Conservation (phyloP, 2,797 vertebrate species). For the Rhinichthys osculus region DNA sequence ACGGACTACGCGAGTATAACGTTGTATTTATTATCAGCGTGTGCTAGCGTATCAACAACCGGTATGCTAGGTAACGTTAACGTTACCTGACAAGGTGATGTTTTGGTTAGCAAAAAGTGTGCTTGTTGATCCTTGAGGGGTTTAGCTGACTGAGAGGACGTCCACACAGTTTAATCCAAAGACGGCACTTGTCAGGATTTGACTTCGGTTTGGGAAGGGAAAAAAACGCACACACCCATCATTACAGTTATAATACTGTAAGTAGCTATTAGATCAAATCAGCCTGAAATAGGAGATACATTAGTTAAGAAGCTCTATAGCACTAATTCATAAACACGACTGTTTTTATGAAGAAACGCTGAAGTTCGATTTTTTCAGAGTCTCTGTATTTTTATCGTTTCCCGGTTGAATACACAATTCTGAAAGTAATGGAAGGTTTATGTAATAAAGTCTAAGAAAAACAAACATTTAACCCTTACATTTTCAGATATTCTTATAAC, state of each 20-base stretch:
- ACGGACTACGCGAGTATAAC: too few species aligned
- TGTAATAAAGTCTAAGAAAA: neutral
- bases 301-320: neutral
- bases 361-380: neutral
- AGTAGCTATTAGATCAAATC: neutral
- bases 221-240: neutral
- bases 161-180: too few species aligned
- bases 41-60: too few species aligned
- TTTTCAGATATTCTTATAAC: neutral
- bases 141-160: too few species aligned
- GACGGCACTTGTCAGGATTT: too few species aligned
- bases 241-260: neutral
- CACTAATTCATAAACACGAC: neutral
- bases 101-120: too few species aligned
- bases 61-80: too few species aligned
- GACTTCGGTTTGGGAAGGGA: too few species aligned
- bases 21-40: too few species aligned
- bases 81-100: too few species aligned
- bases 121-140: too few species aligned
- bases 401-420: neutral
- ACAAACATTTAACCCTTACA: neutral
- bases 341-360: neutral
- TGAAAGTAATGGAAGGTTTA: neutral
- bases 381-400: neutral
- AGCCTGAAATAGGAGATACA: neutral